These are phyloP conservation scores for Anthrax anthrax DNA, from an alignment of 2,888 invertebrate species.

Conservation along the genomic window DNA sequence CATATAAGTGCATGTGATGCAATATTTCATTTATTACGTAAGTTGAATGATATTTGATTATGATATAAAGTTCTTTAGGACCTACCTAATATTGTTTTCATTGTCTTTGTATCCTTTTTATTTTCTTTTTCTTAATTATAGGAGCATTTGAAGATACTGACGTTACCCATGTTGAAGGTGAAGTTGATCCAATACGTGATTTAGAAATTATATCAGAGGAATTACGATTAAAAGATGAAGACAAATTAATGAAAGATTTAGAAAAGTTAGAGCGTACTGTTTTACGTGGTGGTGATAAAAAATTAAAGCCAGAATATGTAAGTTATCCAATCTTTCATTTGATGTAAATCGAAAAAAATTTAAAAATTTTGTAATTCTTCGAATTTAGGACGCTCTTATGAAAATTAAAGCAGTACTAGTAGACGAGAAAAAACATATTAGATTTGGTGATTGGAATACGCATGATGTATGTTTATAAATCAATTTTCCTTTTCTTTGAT, in stretches of 20 bases:
- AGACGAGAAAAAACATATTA: slow-evolving; percentile 83
- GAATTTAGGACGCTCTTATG: slow-evolving; percentile 61
- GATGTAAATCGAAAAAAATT: neutral
- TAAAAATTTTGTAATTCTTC: slow-evolving; percentile 7
- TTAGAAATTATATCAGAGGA: slow-evolving; percentile 94
- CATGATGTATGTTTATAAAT: slow-evolving; percentile 63
- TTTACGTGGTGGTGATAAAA: slow-evolving; percentile 80
- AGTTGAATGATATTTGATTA: slow-evolving; percentile 36
- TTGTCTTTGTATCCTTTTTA: too few relatives aligned
- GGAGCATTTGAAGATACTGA: slow-evolving; percentile 96
- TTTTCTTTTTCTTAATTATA: slow-evolving; percentile 23
- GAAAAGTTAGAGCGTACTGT: slow-evolving; percentile 78
- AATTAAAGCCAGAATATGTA: slow-evolving; percentile 89
- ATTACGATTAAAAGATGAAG: slow-evolving; percentile 85
- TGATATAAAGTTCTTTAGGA: slow-evolving; percentile 5
- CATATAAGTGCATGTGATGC: slow-evolving; percentile 98
- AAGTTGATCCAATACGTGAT: slow-evolving; percentile 93
- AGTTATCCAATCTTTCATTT: slow-evolving; percentile 28
- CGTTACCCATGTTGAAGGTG: slow-evolving; percentile 96
- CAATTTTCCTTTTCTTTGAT: too few relatives aligned
- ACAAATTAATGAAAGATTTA: slow-evolving; percentile 63
- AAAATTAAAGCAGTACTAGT: slow-evolving; percentile 72
- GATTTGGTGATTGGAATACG: slow-evolving; percentile 85
- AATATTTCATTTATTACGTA: slow-evolving; percentile 91
- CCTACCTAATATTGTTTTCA: too few relatives aligned